Evolutionary conservation across 2,888 invertebrate genomes (phyloP), one percentile per base, ranked within the genome.

Genomic region (Mactromeris polynyma): DNA sequence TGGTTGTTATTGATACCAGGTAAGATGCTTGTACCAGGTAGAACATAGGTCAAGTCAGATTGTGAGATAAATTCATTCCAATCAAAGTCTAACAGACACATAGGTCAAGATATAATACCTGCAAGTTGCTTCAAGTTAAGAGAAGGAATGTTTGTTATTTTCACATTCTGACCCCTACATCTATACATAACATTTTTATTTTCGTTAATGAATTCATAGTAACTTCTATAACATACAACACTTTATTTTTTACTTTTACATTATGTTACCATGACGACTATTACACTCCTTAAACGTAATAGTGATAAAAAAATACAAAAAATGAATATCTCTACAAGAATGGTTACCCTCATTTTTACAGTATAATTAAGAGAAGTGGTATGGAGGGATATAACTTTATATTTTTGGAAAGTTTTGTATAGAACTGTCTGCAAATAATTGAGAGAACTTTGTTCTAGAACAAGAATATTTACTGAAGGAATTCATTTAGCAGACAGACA

Each of bases 11-110:
- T 64, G 51, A 64, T 64, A 64, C 26, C 58, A 2, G 58, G 58
- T 64, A 64, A 26, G 26, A 64, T 26, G 4, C n/a, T 6, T 1
- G 1, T 11, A 64, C 26, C 58, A 26, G 58, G 58, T 64, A 64
- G 58, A 64, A 26, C 58, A 26, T 64, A 64, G 58, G 58, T 64
- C 58, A 64, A 64, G 58, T 26, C 58, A 64, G 58, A 64, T 64
- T 64, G 26, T 26, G 26, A 64, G 58, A 64, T 64, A 64, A 9
- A 64, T 26, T 17, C 19, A 51, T 51, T 64, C 58, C 2, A 26
- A 64, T 64, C 58, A 64, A 26, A 64, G 26, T 9, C n/a, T 26
- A 7, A 26, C 26, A 26, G 26, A n/a, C 58, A n/a, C 3, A 26
- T n/a, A 64, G 58, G 58, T 64, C 58, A 64, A 26, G n/a, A 64